Evolutionary conservation across 2,113 vertebrate genomes (phyloP).

Genomic region (Caranx ignobilis): DNA sequence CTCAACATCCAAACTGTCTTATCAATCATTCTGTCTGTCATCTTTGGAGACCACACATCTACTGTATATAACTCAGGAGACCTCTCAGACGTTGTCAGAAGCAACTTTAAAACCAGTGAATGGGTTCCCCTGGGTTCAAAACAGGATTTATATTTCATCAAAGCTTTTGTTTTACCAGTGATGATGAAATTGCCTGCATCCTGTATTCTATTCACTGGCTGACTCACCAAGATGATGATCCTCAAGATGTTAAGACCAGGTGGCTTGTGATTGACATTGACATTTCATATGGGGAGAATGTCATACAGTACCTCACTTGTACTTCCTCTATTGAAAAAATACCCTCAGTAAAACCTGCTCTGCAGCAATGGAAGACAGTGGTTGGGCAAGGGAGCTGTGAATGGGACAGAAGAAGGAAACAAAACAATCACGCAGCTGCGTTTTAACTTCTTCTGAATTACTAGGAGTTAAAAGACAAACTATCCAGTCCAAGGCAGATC

Average conservation of each 20-base stretch:
- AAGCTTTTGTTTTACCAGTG: conserved; percentile 44
- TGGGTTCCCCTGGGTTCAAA: conserved; percentile 23
- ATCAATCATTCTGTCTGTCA: conserved; percentile 54
- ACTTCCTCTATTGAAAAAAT: not conserved
- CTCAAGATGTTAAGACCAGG: conserved; percentile 5
- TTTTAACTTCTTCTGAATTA: conserved; percentile 1
- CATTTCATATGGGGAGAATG: not conserved
- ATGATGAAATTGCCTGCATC: conserved; percentile 48
- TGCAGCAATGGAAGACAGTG: conserved; percentile 3
- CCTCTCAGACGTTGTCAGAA: conserved; percentile 37
- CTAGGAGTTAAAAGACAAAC: conserved; percentile 14
- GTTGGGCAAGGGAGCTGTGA: conserved; percentile 12
- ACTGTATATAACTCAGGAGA: conserved; percentile 8
- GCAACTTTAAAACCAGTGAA: conserved; percentile 30
- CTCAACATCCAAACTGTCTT: not conserved
- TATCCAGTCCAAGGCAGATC: not conserved
- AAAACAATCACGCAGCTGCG: not conserved
- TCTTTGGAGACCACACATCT: conserved; percentile 41
- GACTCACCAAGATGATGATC: not conserved
- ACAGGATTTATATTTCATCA: conserved; percentile 65
- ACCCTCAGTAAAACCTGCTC: conserved; percentile 5
- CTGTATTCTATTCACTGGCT: conserved; percentile 10
- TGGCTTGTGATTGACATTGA: conserved; percentile 11
- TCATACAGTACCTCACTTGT: not conserved
- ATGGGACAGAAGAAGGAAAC: conserved; percentile 13